phyloP scores from a whole-genome alignment of 2,888 invertebrate genomes.

The Apodemia duryi region DNA sequence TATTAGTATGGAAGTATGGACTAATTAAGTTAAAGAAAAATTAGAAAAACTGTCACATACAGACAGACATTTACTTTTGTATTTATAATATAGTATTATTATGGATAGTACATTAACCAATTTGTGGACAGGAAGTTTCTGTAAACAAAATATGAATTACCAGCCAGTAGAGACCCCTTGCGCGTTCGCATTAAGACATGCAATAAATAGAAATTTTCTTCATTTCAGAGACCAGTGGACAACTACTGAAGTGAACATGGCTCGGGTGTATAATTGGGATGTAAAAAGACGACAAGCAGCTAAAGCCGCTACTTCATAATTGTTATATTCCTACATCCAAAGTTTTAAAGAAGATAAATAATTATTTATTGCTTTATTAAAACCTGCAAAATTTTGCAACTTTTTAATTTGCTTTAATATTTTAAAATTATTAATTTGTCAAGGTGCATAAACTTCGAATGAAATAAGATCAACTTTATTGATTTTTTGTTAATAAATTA shows the following conservation, averaged over 20 bases:
- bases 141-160: conserved; percentile 10
- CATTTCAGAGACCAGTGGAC: conserved; percentile 94
- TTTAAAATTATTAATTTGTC: background rate
- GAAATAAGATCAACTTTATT: no score
- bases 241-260: conserved; percentile 99
- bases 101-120: no score
- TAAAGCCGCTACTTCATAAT: conserved; percentile 62
- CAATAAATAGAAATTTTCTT: conserved; percentile 6
- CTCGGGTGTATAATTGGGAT: conserved; percentile 98
- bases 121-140: no score
- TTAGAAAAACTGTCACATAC: no score
- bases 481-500: no score
- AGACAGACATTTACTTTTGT: no score
- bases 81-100: no score
- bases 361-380: conserved; percentile 2
- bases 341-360: background rate
- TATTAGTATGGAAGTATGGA: no score
- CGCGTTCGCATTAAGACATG: no score
- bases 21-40: no score
- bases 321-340: background rate
- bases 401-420: background rate
- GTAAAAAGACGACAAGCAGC: conserved; percentile 93
- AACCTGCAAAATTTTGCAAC: background rate
- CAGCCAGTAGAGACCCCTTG: no score
- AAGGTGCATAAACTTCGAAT: no score